Percentiles rank a stretch among this genome's conserved stretches.
These are phyloP conservation scores for Pseudomyrmex sp. DNA, from an alignment of 1,140 invertebrate species.

Conservation along the genomic window DNA sequence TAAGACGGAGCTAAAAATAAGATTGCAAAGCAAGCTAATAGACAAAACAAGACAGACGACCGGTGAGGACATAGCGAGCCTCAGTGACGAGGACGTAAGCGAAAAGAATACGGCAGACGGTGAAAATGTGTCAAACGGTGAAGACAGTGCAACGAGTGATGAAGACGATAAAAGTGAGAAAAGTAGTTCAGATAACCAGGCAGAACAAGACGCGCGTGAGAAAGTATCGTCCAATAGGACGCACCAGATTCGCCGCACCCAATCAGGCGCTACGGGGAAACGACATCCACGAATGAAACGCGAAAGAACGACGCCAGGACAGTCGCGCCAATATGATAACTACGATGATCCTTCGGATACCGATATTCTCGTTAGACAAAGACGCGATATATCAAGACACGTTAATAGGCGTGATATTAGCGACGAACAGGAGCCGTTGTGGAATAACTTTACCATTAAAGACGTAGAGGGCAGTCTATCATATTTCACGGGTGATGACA, in stretches of 20 bases:
- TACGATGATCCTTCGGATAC: too few relatives aligned
- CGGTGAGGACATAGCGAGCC: too few relatives aligned
- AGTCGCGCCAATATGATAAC: too few relatives aligned
- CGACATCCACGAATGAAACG: too few relatives aligned
- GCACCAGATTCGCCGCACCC: background rate
- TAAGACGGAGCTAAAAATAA: background rate
- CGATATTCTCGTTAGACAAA: too few relatives aligned
- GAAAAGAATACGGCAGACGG: background rate
- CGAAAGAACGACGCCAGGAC: too few relatives aligned
- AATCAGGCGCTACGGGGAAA: too few relatives aligned
- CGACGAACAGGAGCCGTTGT: too few relatives aligned
- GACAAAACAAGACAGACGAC: background rate
- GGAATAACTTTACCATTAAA: conserved; percentile 11
- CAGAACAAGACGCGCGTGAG: background rate
- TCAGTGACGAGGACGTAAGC: background rate
- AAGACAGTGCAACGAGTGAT: background rate
- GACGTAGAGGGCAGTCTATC: conserved; percentile 6
- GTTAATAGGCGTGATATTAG: too few relatives aligned
- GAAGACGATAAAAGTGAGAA: too few relatives aligned
- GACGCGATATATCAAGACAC: too few relatives aligned
- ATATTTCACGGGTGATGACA: conserved; percentile 41
- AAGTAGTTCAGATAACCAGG: background rate
- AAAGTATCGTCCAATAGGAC: background rate
- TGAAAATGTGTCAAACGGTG: background rate
- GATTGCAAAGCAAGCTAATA: background rate